Percentiles rank a stretch among this genome's conserved stretches.
Conservation (phyloP, 2,797 vertebrate species). For the Catostomus latipinnis region DNA sequence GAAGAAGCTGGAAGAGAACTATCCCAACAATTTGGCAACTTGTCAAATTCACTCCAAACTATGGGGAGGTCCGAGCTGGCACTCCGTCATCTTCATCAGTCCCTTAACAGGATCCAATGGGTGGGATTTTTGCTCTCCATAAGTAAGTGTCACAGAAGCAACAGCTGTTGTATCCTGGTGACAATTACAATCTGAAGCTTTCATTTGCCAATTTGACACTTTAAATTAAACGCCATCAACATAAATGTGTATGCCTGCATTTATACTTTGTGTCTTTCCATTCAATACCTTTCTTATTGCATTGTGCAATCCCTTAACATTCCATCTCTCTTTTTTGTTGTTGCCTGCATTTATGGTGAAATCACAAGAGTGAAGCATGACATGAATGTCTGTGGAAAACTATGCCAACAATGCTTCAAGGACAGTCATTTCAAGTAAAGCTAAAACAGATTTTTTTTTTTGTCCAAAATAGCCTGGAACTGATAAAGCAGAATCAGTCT, state of each 20-base stretch:
- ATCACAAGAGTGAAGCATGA: too few species aligned
- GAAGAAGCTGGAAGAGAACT: background rate
- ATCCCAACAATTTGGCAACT: slow-evolving; percentile 5
- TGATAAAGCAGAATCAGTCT: too few species aligned
- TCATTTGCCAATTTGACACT: slow-evolving; percentile 2
- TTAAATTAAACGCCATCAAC: background rate
- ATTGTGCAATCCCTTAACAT: too few species aligned
- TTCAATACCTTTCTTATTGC: too few species aligned
- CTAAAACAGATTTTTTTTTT: too few species aligned
- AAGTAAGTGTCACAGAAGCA: slow-evolving; percentile 8
- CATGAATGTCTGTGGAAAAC: too few species aligned
- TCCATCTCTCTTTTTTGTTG: too few species aligned
- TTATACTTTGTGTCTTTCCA: background rate
- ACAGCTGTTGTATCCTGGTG: slow-evolving; percentile 35
- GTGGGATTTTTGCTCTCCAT: slow-evolving; percentile 20
- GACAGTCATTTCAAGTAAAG: too few species aligned
- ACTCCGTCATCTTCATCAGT: background rate
- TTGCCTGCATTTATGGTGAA: too few species aligned
- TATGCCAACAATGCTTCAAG: too few species aligned
- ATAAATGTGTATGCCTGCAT: background rate
- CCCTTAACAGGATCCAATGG: slow-evolving; percentile 1
- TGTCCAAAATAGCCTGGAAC: too few species aligned
- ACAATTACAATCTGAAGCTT: slow-evolving; percentile 40
- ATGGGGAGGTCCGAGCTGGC: background rate
- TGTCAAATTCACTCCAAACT: slow-evolving; percentile 1